Evolutionary conservation across 2,113 vertebrate genomes (phyloP).

Genomic region (Neolamprologus variostigma): DNA sequence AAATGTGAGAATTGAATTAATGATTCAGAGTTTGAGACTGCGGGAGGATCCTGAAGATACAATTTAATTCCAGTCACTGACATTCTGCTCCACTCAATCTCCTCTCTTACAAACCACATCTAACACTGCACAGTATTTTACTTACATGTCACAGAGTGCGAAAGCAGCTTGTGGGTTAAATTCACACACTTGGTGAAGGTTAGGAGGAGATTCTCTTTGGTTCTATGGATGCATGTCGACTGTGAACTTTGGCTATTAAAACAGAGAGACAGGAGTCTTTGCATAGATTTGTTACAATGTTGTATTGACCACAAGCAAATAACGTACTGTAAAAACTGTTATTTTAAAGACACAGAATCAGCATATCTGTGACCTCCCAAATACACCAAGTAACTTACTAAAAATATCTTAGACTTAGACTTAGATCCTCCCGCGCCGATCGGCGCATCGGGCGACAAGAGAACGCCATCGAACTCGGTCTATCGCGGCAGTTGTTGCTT

Average conservation of each 20-base stretch:
- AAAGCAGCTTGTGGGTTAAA: background rate
- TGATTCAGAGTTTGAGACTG: background rate
- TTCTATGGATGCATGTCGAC: background rate
- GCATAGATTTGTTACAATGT: background rate
- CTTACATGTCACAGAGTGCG: background rate
- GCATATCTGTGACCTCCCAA: background rate
- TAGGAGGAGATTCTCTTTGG: background rate
- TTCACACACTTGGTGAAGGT: background rate
- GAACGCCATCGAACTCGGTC: too few species aligned
- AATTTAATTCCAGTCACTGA: background rate
- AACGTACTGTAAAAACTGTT: background rate
- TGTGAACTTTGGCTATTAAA: background rate
- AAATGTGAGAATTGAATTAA: background rate
- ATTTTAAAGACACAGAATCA: background rate
- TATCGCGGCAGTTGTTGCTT: too few species aligned
- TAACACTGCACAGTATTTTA: fast-evolving
- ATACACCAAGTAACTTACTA: background rate
- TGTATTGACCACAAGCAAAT: background rate
- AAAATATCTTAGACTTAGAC: background rate
- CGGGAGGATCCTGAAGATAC: background rate
- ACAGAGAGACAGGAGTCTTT: background rate
- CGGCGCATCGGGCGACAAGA: fast-evolving
- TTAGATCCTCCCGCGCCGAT: too few species aligned
- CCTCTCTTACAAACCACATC: background rate
- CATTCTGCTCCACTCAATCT: background rate